Percentiles rank a stretch among this genome's conserved stretches.
These are phyloP conservation scores for Gephyroberyx darwinii DNA, from an alignment of 2,797 vertebrate species.

Conservation along the genomic window DNA sequence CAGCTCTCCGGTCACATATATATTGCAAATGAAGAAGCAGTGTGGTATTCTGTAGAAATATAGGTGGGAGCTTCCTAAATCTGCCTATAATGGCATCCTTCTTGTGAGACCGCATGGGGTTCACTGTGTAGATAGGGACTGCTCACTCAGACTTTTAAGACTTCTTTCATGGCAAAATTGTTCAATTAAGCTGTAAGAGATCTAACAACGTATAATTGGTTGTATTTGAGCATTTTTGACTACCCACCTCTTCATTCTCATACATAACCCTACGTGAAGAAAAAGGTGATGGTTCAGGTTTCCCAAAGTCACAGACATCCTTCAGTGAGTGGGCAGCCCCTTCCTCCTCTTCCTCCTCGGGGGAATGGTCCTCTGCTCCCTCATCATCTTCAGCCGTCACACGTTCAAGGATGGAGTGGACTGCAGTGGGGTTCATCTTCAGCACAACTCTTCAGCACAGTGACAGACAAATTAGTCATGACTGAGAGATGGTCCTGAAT, in stretches of 20 bases:
- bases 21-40: no score
- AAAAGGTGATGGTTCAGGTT: constrained; percentile 96
- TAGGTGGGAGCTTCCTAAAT: no score
- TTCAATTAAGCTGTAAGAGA: background rate
- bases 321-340: constrained; percentile 96
- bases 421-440: constrained; percentile 93
- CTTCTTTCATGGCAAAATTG: background rate
- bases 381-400: constrained; percentile 91
- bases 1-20: no score
- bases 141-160: no score
- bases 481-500: background rate
- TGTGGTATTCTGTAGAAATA: no score
- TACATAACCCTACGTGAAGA: constrained; percentile 98
- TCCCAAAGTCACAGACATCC: constrained; percentile 96
- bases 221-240: background rate
- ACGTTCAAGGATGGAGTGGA: constrained; percentile 96
- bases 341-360: constrained; percentile 94
- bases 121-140: no score
- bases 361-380: constrained; percentile 88
- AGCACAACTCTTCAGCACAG: constrained; percentile 86
- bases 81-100: no score
- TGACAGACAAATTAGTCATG: constrained; percentile 14
- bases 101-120: no score
- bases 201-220: background rate
- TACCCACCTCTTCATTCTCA: constrained; percentile 95